Percentiles rank a stretch among this genome's conserved stretches.
These are phyloP conservation scores for Chelon auratus DNA, from an alignment of 2,797 vertebrate species.

Conservation along the genomic window DNA sequence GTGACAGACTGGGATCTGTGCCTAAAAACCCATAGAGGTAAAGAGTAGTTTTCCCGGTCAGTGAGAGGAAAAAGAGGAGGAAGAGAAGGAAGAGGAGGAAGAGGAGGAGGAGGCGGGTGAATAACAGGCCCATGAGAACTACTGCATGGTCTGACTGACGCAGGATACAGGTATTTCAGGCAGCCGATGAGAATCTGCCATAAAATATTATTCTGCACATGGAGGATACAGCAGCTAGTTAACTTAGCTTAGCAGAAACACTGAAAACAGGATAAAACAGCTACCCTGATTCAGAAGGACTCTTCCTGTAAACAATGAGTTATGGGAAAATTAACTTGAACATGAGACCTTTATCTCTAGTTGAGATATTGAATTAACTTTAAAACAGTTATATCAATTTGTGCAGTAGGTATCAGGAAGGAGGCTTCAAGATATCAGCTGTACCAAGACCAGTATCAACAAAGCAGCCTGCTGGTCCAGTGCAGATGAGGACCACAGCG, in stretches of 20 bases:
- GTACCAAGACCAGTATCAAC: not conserved
- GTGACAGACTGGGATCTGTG: conserved; percentile 51
- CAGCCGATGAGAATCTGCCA: too few relatives aligned
- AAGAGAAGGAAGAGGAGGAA: not conserved
- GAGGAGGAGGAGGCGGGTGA: not conserved
- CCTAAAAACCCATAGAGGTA: conserved; percentile 23
- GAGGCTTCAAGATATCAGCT: conserved; percentile 1
- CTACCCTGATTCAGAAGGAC: too few relatives aligned
- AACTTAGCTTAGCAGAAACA: too few relatives aligned
- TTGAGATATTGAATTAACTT: too few relatives aligned
- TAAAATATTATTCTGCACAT: too few relatives aligned
- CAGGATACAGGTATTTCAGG: not conserved
- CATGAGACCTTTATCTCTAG: too few relatives aligned
- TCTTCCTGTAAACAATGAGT: too few relatives aligned
- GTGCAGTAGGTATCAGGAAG: not conserved
- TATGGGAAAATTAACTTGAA: too few relatives aligned
- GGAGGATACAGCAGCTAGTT: too few relatives aligned
- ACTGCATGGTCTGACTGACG: not conserved
- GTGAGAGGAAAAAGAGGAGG: conserved; percentile 8
- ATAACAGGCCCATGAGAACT: not conserved
- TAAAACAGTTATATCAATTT: not conserved
- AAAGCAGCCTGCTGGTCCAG: not conserved
- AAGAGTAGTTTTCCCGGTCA: conserved; percentile 27
- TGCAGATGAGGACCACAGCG: conserved; percentile 46
- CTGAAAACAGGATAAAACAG: too few relatives aligned